Evolutionary conservation across 2,888 invertebrate genomes (phyloP).

Genomic region (Molanna angustata): DNA sequence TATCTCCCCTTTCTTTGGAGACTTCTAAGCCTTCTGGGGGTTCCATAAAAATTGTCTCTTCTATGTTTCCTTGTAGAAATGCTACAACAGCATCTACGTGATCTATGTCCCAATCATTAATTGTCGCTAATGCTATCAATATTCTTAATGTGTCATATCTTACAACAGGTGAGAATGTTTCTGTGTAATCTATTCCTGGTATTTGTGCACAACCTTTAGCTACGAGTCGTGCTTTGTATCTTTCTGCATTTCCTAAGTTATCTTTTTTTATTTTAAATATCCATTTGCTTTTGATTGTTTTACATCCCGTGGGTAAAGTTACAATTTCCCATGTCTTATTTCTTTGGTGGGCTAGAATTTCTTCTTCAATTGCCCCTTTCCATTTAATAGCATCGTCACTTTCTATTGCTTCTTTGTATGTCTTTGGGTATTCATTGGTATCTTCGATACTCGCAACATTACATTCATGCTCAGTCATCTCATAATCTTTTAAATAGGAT

Average conservation of each 20-base stretch:
- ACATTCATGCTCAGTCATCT: neutral
- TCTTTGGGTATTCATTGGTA: too few species aligned
- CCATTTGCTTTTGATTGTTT: slow-evolving; percentile 4
- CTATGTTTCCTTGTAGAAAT: slow-evolving; percentile 3
- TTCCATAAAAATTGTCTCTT: neutral
- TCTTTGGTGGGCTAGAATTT: neutral
- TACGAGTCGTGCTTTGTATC: slow-evolving; percentile 4
- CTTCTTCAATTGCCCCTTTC: slow-evolving; percentile 4
- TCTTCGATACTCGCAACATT: neutral
- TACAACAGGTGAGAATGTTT: slow-evolving; percentile 5
- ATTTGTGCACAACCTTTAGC: slow-evolving; percentile 4
- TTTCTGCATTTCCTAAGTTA: neutral
- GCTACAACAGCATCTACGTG: slow-evolving; percentile 4
- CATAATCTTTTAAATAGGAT: neutral
- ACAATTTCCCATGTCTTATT: slow-evolving; percentile 2
- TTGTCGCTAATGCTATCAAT: neutral
- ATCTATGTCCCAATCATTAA: slow-evolving; percentile 3
- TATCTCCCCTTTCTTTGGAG: slow-evolving; percentile 7
- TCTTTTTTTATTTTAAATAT: slow-evolving; percentile 4
- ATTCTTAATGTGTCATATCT: slow-evolving; percentile 3
- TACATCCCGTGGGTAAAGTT: neutral
- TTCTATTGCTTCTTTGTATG: neutral
- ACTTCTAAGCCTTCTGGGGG: slow-evolving; percentile 3
- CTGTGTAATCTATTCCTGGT: neutral
- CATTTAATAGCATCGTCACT: neutral